Evolutionary conservation across 2,113 vertebrate genomes (phyloP), one percentile per base, ranked within the genome.

Genomic region (Sylvia atricapilla): DNA sequence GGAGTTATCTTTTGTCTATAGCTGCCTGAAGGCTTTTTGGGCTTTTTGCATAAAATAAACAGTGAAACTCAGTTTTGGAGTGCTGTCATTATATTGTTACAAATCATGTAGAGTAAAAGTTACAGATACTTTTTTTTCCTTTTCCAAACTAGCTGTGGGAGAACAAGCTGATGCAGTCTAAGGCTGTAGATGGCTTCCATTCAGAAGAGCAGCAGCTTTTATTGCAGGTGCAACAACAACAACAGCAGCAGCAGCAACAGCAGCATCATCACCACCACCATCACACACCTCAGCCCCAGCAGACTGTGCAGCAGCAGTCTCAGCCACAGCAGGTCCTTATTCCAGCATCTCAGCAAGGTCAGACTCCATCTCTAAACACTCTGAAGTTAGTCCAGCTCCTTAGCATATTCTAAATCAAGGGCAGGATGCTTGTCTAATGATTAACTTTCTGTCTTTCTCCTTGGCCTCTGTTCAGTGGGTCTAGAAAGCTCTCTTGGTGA

Each of bases 111-210:
- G 47, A 80, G 9, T 82, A 50, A 89, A 87, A 87, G 46, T 50
- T 0, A 1, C 22, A 30, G 43, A 41, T 53, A 47, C 89, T 84
- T 85, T 80, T 62, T 37, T 95, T 50, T 88, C 87, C 33, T 79
- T 78, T 91, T 96, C 95, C 84, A 37, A 87, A 84, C 59, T 94
- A 99, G 99, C 98, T 99, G 41, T 99, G 99, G 99, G 99, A 99
- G 97, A 99, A 98, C 97, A 99, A 99, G 85, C 97, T 99, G 95
- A 98, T 99, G 98, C 99, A 99, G 97, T 99, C 99, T 15, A 99
- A 99, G 96, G 99, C 99, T 39, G 99, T 99, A 96, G 99, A 99
- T 96, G 99, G 99, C 84, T 99, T 99, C 98, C 99, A 99, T 87
- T 98, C 99, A 7, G 99, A 99, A 95, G 99, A 99, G 92, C 99